Percentiles rank a stretch among this genome's conserved stretches.
These are phyloP conservation scores for Cyclura pinguis DNA, from an alignment of 2,797 vertebrate genomes.

Conservation along the genomic window DNA sequence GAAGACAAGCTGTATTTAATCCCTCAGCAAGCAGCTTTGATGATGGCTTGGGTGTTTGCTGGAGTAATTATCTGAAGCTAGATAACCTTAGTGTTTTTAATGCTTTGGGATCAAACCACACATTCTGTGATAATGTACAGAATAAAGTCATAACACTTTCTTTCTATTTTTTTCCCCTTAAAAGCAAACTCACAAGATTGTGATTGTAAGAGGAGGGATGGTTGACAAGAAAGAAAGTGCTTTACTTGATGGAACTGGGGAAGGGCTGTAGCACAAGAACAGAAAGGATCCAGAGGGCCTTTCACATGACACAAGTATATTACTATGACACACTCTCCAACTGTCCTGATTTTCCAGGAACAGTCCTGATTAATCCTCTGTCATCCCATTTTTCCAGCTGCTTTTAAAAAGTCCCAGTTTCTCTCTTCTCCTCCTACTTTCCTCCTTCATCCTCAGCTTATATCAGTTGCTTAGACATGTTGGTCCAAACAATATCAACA, in stretches of 20 bases:
- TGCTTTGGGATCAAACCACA: slow-evolving; percentile 21
- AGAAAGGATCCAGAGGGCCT: neutral
- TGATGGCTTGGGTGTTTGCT: slow-evolving; percentile 61
- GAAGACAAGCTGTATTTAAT: slow-evolving; percentile 48
- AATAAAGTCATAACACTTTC: neutral
- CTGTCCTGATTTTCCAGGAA: too few species aligned
- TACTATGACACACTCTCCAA: too few species aligned
- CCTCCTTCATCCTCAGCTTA: too few species aligned
- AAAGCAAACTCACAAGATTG: neutral
- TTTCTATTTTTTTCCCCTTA: too few species aligned
- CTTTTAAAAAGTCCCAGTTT: too few species aligned
- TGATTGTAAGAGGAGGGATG: neutral
- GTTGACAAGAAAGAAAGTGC: neutral
- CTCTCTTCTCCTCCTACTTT: too few species aligned
- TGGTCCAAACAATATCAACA: too few species aligned
- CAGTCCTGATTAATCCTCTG: too few species aligned
- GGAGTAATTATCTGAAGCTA: slow-evolving; percentile 55
- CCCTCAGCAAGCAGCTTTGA: slow-evolving; percentile 56
- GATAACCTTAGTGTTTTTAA: slow-evolving; percentile 72
- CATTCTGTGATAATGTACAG: neutral
- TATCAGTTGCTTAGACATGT: too few species aligned
- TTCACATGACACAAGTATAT: too few species aligned
- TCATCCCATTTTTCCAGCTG: too few species aligned
- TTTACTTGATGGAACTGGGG: neutral
- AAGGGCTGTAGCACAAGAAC: neutral